phyloP scores from a whole-genome alignment of 2,888 invertebrate species.

The Zelleria hepariella region DNA sequence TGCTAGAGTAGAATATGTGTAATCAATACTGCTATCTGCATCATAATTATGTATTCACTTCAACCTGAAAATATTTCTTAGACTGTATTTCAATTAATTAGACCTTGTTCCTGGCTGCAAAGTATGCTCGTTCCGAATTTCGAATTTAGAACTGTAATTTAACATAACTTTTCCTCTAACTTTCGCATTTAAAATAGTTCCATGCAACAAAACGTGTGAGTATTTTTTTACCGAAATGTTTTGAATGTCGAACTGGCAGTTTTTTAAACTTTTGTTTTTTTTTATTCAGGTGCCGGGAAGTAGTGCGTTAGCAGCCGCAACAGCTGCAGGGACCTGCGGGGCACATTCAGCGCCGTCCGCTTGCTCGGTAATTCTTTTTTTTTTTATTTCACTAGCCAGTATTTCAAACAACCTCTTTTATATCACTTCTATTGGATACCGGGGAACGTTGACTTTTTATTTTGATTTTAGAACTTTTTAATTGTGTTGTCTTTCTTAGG shows the following conservation, averaged over 20 bases:
- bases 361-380: conserved; percentile 55
- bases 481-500: not conserved
- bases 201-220: not conserved
- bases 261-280: conserved; percentile 7
- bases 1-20: too few species aligned
- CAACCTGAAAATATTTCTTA: too few species aligned
- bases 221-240: not conserved
- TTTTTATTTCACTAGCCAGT: not conserved
- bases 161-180: not conserved
- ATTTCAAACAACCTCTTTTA: not conserved
- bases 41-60: too few species aligned
- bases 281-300: conserved; percentile 56
- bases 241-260: not conserved
- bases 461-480: not conserved
- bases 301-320: conserved; percentile 59
- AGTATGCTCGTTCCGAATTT: not conserved
- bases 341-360: conserved; percentile 63
- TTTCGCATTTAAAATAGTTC: not conserved
- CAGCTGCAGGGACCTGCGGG: conserved; percentile 57
- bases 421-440: not conserved
- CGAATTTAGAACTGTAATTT: not conserved
- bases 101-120: not conserved
- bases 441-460: not conserved
- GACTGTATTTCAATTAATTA: too few species aligned
- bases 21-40: too few species aligned